Conservation (phyloP, 1,140 invertebrate species). For the Trypoxylus dichotomus region DNA sequence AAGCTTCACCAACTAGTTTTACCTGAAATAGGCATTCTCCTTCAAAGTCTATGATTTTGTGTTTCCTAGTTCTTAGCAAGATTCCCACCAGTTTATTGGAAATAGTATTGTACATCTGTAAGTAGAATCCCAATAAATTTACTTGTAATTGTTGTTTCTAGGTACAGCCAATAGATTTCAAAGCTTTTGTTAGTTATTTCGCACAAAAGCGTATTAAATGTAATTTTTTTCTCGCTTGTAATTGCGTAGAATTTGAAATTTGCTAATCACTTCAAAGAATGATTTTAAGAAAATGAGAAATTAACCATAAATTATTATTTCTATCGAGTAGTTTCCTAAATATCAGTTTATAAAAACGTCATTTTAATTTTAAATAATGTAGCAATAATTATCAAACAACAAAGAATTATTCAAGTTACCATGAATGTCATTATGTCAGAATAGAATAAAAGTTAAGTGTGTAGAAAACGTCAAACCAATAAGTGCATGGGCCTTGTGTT, state of each 20-base stretch:
- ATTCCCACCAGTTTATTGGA: conserved; percentile 94
- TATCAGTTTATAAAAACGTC: neutral
- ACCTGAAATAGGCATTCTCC: conserved; percentile 95
- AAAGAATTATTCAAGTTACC: conserved; percentile 10
- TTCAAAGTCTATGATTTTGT: conserved; percentile 88
- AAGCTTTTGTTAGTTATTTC: neutral
- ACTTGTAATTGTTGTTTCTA: neutral
- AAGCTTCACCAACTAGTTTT: no score
- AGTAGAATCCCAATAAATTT: conserved; percentile 40
- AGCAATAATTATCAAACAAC: neutral
- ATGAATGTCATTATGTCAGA: neutral
- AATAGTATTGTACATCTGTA: conserved; percentile 87
- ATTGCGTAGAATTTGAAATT: no score
- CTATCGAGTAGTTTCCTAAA: neutral
- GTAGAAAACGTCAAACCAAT: neutral
- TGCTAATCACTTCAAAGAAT: neutral
- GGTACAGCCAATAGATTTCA: neutral
- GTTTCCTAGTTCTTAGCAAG: conserved; percentile 87
- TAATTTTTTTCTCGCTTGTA: no score
- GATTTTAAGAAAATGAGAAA: neutral
- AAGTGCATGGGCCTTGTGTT: no score
- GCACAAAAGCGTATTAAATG: no score
- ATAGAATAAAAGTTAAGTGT: neutral
- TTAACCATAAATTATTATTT: neutral
- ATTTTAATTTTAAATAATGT: neutral